Base-by-base conservation (phyloP, 2,797 vertebrate species). In the Centroberyx gerrardi region DNA sequence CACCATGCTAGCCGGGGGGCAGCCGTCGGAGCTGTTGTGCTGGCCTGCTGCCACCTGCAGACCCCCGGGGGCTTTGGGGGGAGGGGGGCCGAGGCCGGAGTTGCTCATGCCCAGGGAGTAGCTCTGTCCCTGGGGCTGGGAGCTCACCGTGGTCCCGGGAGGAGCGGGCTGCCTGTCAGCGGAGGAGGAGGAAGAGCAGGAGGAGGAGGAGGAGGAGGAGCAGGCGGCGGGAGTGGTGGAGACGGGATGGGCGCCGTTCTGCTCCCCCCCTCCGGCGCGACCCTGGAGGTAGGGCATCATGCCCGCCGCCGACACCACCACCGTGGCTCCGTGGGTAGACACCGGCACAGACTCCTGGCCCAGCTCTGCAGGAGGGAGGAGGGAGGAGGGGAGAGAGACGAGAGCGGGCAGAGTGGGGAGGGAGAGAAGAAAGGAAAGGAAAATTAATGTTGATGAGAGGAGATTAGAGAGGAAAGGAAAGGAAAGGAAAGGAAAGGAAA, bases 271-370 rank as follows among this genome's bases (percentile, higher is more conserved):
- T 0, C 87, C 77, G 2, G 92, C 91, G 82, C 96, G 96, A 56
- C 68, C 92, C 5, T 96, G 93, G 65, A 97, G 93, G 93, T 96
- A 97, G 0, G 97, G 93, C 82, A 97, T 83, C 86, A 96, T 75
- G 69, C 95, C 96, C 78, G 95, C 85, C 60, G 94, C 93, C 10
- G 95, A 92, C 14, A 93, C 90, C 71, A 94, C 87, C 14, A 88
- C 90, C 44, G 89, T 56, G 55, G 93, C 36, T 9, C 92, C 86
- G 69, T 96, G 94, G 82, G 92, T 8, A 44, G 95, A 88, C 33
- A 87, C 72, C 5, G 93, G 82, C 69, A 88, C 91, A 28, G 95
- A 86, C 53, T 97, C 96, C 91, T 94, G 86, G 76, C 88, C 44
- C 83, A 94, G 86, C 74, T 95, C 95, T 95, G 82, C 0, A 40